phyloP scores from a whole-genome alignment of 2,113 vertebrate species.

The Ardeotis arabs region DNA sequence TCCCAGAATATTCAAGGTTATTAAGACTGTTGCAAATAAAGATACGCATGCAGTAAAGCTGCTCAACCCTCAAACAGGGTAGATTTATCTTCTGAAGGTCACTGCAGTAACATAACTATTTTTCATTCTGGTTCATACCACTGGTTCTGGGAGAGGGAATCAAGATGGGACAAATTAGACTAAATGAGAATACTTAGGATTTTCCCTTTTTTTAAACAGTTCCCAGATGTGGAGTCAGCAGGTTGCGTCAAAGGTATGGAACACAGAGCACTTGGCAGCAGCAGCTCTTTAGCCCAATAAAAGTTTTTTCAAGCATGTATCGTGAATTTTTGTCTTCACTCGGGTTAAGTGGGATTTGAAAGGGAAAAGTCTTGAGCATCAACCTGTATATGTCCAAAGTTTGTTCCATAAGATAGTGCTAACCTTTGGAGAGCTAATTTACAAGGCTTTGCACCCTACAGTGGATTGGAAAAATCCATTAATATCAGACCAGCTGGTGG shows the following conservation, averaged over 20 bases:
- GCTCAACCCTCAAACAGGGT: rapidly evolving
- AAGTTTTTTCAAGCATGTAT: neutral
- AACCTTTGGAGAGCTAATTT: neutral
- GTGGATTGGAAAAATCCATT: neutral
- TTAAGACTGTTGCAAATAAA: neutral
- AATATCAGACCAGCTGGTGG: neutral
- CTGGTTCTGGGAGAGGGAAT: neutral
- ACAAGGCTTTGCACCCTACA: neutral
- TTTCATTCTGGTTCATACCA: neutral
- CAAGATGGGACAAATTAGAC: neutral
- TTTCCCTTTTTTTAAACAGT: neutral
- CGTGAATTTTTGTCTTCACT: neutral
- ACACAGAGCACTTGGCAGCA: neutral
- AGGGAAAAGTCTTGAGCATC: neutral
- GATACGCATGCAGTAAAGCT: neutral
- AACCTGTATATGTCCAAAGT: neutral
- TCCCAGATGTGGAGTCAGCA: neutral
- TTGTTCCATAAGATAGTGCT: neutral
- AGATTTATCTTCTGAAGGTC: neutral
- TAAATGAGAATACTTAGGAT: neutral
- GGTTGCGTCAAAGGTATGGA: neutral
- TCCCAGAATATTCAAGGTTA: neutral
- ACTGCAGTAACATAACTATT: neutral
- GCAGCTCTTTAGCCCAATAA: neutral
- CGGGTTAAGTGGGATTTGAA: neutral